Evolutionary conservation across 2,113 vertebrate genomes (phyloP).

Genomic region (Gymnocephalus cernua): DNA sequence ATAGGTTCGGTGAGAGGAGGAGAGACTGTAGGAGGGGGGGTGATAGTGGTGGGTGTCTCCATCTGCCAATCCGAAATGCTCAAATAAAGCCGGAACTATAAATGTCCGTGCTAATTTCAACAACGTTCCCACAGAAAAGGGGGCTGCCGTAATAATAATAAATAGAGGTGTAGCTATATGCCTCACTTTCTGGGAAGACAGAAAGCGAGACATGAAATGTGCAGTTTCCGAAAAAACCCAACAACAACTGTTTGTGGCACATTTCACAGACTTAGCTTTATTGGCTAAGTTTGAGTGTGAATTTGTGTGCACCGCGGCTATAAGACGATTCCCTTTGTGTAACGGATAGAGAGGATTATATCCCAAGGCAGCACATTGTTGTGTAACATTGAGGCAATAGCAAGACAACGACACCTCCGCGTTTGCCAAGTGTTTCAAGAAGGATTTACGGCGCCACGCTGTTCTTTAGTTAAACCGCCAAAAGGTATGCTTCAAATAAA

Average conservation of each 20-base stretch:
- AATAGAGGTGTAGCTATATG: slow-evolving; percentile 15
- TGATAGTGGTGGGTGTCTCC: slow-evolving; percentile 59
- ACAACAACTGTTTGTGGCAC: slow-evolving; percentile 29
- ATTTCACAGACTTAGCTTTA: slow-evolving; percentile 49
- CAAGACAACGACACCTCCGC: slow-evolving; percentile 62
- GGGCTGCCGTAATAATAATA: slow-evolving; percentile 8
- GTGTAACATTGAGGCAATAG: slow-evolving; percentile 71
- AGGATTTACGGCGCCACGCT: slow-evolving; percentile 19
- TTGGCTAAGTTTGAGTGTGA: slow-evolving; percentile 31
- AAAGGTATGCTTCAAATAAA: slow-evolving; percentile 42
- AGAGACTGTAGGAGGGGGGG: neutral
- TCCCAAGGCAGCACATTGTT: slow-evolving; percentile 64
- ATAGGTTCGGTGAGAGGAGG: slow-evolving; percentile 36
- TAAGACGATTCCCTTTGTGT: slow-evolving; percentile 51
- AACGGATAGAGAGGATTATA: slow-evolving; percentile 65
- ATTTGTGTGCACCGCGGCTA: slow-evolving; percentile 32
- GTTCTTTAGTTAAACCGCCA: slow-evolving; percentile 37
- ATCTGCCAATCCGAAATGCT: slow-evolving; percentile 67
- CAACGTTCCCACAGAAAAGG: slow-evolving; percentile 2
- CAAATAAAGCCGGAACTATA: slow-evolving; percentile 44
- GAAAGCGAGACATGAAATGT: neutral
- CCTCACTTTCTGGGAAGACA: slow-evolving; percentile 15
- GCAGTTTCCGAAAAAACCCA: neutral
- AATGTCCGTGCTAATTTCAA: slow-evolving; percentile 50
- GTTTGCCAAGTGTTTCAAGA: slow-evolving; percentile 54